Evolutionary conservation across 2,888 invertebrate genomes (phyloP).

Genomic region (Bursaphelenchus okinawaensis): DNA sequence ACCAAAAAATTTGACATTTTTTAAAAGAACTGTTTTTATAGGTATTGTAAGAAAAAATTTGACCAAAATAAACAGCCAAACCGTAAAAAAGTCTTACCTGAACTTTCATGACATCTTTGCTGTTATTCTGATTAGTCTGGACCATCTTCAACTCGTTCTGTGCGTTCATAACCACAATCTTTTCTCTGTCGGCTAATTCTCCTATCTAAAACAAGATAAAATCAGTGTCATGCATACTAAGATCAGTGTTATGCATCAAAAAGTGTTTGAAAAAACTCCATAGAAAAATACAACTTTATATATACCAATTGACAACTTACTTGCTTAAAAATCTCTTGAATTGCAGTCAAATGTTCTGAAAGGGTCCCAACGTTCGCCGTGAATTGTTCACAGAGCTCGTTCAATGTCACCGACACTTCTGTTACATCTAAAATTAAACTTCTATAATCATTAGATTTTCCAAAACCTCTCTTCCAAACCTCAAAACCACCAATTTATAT

Average conservation of each 20-base stretch:
- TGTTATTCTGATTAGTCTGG: neutral
- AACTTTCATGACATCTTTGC: neutral
- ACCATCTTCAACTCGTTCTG: neutral
- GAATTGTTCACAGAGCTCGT: neutral
- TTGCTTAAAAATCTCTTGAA: neutral
- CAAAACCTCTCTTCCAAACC: too few relatives aligned
- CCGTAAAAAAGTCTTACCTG: neutral
- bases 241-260: neutral
- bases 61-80: too few relatives aligned
- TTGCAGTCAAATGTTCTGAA: neutral
- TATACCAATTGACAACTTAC: too few relatives aligned
- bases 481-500: neutral
- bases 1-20: too few relatives aligned
- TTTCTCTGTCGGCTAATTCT: slow-evolving; percentile 7
- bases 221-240: neutral
- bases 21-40: too few relatives aligned
- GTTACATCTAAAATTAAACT: slow-evolving; percentile 6
- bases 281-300: too few relatives aligned
- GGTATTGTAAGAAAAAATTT: neutral
- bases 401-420: slow-evolving; percentile 1
- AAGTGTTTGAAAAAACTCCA: neutral
- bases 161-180: slow-evolving; percentile 3
- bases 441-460: too few relatives aligned
- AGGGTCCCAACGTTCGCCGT: neutral
- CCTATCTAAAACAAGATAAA: neutral